Evolutionary conservation across 2,113 vertebrate genomes (phyloP).

Genomic region (Chionodraco myersi): DNA sequence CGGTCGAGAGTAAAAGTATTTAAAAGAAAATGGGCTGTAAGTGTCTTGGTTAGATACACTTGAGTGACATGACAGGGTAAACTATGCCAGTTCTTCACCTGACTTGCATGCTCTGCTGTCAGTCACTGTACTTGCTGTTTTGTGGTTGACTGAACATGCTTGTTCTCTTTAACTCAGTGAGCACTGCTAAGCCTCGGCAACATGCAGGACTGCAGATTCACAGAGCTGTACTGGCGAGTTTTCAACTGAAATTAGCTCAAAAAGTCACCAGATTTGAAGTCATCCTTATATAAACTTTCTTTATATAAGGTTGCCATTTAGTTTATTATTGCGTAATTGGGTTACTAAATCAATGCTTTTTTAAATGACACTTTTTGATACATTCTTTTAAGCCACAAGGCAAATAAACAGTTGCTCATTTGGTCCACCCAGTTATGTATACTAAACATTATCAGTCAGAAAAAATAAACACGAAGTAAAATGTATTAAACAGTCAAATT

Average conservation of each 20-base stretch:
- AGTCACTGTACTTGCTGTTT: neutral
- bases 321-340: neutral
- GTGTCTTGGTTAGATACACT: neutral
- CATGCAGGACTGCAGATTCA: slow-evolving; percentile 6
- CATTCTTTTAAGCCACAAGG: no score
- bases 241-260: neutral
- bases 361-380: neutral
- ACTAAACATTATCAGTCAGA: neutral
- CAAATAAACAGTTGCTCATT: no score
- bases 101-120: neutral
- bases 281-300: no score
- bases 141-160: slow-evolving; percentile 27
- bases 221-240: neutral
- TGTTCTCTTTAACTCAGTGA: slow-evolving; percentile 30
- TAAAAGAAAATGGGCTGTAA: neutral
- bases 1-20: no score
- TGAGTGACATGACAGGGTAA: neutral
- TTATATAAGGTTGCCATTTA: neutral
- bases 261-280: neutral
- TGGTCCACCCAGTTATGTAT: neutral
- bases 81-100: neutral
- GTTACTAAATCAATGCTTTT: neutral
- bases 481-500: neutral
- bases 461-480: neutral
- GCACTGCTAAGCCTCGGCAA: slow-evolving; percentile 27